Conservation (phyloP, 2,888 invertebrate species). For the Drosophila setosimentum region DNA sequence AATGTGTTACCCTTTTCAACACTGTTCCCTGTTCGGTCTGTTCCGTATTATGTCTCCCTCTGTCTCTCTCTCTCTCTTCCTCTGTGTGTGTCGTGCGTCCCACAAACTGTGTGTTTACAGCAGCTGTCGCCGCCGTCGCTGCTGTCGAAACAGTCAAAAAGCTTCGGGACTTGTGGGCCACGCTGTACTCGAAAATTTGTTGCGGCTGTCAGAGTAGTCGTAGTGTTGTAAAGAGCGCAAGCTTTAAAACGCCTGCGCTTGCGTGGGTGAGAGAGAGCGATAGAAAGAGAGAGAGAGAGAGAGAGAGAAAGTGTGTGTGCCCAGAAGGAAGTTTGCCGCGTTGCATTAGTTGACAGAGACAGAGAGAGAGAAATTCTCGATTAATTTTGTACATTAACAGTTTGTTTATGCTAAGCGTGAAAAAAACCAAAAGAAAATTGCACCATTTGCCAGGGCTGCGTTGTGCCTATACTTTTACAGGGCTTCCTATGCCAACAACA, state of each 20-base stretch:
- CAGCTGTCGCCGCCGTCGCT: conserved; percentile 59
- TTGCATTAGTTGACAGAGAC: conserved; percentile 44
- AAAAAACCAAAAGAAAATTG: conserved; percentile 25
- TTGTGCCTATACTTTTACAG: conserved; percentile 45
- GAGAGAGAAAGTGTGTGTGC: conserved; percentile 24
- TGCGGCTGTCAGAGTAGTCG: conserved; percentile 62
- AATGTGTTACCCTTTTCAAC: conserved; percentile 17
- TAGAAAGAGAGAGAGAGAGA: conserved; percentile 22
- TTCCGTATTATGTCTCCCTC: conserved; percentile 10
- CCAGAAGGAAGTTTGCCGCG: conserved; percentile 53
- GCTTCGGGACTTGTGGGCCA: conserved; percentile 34
- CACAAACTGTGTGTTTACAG: conserved; percentile 59
- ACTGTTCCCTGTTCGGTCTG: conserved; percentile 13
- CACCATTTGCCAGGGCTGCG: conserved; percentile 38
- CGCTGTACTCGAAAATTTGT: conserved; percentile 69
- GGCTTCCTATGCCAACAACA: conserved; percentile 48
- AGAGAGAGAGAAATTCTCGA: not conserved
- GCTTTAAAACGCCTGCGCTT: conserved; percentile 42
- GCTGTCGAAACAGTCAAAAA: conserved; percentile 31
- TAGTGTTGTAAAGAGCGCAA: conserved; percentile 26
- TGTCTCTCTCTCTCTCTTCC: not conserved
- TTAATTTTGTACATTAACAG: conserved; percentile 14
- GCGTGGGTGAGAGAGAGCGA: conserved; percentile 25
- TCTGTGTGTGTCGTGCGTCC: not conserved
- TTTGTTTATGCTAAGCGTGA: conserved; percentile 37